These are phyloP conservation scores for Chaetorhynchus papuensis DNA, from an alignment of 2,113 vertebrate genomes.

Conservation along the genomic window DNA sequence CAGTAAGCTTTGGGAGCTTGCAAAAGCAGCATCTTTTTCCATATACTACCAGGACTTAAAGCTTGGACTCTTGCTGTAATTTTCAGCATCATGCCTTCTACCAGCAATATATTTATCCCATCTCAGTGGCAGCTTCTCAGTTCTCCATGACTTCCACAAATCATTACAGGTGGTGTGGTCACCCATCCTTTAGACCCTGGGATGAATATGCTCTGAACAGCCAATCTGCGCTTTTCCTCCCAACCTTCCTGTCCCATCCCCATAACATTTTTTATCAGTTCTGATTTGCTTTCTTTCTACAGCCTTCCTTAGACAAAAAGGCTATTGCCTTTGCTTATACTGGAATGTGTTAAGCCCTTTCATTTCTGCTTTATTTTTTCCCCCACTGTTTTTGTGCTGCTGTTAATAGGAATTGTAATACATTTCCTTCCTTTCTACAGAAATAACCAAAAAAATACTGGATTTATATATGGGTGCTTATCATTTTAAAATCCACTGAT, in stretches of 20 bases:
- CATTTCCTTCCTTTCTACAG: background rate
- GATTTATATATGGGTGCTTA: background rate
- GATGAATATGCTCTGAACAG: background rate
- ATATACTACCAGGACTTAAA: background rate
- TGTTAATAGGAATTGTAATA: background rate
- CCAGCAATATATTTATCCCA: background rate
- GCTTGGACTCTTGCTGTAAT: background rate
- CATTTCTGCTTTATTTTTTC: background rate
- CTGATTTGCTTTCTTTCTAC: background rate
- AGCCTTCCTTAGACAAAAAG: background rate
- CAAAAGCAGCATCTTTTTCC: background rate
- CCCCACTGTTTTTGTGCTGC: background rate
- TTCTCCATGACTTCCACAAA: background rate
- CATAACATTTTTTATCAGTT: background rate
- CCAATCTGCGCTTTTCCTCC: background rate
- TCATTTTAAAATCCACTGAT: background rate
- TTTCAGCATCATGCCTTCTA: background rate
- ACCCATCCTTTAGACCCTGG: background rate
- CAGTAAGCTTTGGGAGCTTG: background rate
- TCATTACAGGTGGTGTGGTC: background rate
- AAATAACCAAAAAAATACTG: background rate
- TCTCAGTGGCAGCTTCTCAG: background rate
- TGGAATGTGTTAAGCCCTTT: background rate
- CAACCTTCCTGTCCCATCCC: no score
- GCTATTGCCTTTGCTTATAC: background rate